Base-by-base conservation (phyloP, 2,113 vertebrate species). In the Ciconia maguari region DNA sequence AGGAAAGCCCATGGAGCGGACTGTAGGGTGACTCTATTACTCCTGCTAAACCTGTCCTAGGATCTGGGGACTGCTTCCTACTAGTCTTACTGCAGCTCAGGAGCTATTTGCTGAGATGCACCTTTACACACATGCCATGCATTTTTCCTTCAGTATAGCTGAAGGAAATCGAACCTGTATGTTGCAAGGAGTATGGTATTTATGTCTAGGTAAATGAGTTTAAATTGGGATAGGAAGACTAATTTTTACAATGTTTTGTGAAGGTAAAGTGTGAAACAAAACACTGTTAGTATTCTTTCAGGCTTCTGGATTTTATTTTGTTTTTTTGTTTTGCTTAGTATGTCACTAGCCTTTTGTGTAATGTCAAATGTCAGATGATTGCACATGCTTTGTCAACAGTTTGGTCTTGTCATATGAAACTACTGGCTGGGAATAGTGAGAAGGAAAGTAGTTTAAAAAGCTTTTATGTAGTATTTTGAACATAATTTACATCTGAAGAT, bases 91-190 rank as follows among this genome's bases (percentile, higher is more conserved):
- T 20, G 58, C 18, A 27, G 0, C 36, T 64, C 38, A 0, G 80
- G 30, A 80, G 80, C 71, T 55, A 2, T 54, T 72, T 69, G 54
- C 87, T n/a, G 80, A 48, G 83, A 22, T 18, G 6, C 34, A 55
- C 46, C 49, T 80, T 89, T 25, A 16, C 22, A 10, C 51, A 5
- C 6, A 4, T 89, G 72, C 80, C 16, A 0, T 34, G 76, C 34
- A 0, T 77, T 91, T 91, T 69, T 49, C 44, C 41, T 66, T 57
- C 13, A 3, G 26, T 24, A 1, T 11, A 16, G 46, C 6, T 30
- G 19, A 5, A 8, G 18, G 4, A 7, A 8, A 7, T 41, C 3
- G 5, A 46, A 26, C 2, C 9, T 9, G 5, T 9, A 0, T 19
- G 25, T 52, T 51, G 34, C 3, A 4, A 32, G 22, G 38, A 26